Conservation (phyloP, 2,797 vertebrate genomes). For the Erethizon dorsatum region DNA sequence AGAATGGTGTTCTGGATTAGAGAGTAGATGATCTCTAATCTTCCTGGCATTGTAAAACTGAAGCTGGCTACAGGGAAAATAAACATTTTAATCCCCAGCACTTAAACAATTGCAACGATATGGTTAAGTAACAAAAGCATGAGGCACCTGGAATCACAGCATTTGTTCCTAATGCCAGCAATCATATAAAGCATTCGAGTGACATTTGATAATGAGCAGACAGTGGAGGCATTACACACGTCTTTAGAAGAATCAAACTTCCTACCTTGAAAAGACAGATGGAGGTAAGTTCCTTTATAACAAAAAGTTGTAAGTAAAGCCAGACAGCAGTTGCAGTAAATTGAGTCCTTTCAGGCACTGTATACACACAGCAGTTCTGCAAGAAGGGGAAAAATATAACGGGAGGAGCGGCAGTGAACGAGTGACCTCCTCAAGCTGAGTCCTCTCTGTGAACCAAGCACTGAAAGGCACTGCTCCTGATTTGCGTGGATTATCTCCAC, state of each 20-base stretch:
- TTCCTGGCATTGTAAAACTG: conserved; percentile 82
- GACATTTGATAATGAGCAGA: conserved; percentile 89
- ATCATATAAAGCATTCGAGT: conserved; percentile 88
- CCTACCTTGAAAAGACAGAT: conserved; percentile 94
- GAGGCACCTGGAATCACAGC: conserved; percentile 87
- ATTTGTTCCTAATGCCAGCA: conserved; percentile 88
- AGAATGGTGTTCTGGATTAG: conserved; percentile 80
- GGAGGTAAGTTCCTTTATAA: conserved; percentile 92
- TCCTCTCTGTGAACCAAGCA: conserved; percentile 96
- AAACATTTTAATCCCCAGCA: conserved; percentile 85
- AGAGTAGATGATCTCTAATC: conserved; percentile 81
- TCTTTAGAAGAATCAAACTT: conserved; percentile 92
- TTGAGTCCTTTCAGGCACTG: conserved; percentile 94
- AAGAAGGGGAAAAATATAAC: conserved; percentile 89
- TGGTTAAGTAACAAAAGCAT: conserved; percentile 88
- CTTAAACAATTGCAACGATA: conserved; percentile 88
- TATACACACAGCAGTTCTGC: conserved; percentile 92
- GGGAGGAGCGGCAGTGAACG: conserved; percentile 93
- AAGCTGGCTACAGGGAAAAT: conserved; percentile 82
- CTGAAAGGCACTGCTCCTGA: conserved; percentile 93
- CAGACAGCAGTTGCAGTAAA: conserved; percentile 91
- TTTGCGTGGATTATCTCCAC: conserved; percentile 99
- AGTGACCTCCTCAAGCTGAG: conserved; percentile 95
- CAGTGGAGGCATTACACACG: conserved; percentile 87
- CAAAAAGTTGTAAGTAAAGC: conserved; percentile 90